Evolutionary conservation across 2,113 vertebrate genomes (phyloP).

Genomic region (Vulpes lagopus): DNA sequence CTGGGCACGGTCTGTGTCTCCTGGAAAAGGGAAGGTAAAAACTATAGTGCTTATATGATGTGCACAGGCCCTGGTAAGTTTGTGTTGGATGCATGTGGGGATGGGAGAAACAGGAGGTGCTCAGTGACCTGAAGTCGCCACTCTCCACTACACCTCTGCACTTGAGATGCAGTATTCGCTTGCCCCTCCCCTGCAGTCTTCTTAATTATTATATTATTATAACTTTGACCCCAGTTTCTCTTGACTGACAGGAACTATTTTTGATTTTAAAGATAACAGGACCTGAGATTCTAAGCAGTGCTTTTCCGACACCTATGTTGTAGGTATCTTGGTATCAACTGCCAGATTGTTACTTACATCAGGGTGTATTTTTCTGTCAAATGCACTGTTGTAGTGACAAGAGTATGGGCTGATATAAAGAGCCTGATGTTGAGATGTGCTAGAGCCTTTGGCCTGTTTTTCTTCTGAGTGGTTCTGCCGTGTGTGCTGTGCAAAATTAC

Average conservation of each 20-base stretch:
- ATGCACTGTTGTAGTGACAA: not conserved
- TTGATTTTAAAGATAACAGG: constrained; percentile 1
- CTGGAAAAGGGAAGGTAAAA: not conserved
- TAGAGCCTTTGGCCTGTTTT: not conserved
- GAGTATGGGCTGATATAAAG: not conserved
- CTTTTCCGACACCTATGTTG: not conserved
- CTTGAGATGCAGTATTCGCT: not conserved
- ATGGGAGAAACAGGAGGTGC: not conserved
- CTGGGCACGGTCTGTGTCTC: not conserved
- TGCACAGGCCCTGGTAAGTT: not conserved
- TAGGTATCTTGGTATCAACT: not conserved
- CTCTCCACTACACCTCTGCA: not conserved
- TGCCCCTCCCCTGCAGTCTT: not conserved
- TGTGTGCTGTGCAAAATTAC: not conserved
- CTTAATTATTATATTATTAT: not conserved
- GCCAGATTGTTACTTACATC: not conserved
- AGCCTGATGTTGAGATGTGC: not conserved
- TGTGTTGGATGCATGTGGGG: not conserved
- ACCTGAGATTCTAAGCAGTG: not conserved
- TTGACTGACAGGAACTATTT: not conserved
- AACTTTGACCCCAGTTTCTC: not conserved
- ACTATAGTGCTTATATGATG: not conserved
- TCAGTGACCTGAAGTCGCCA: not conserved
- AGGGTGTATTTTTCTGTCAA: not conserved
- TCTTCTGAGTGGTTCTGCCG: not conserved